Conservation (phyloP, 2,113 vertebrate species). For the Halcyon senegalensis region DNA sequence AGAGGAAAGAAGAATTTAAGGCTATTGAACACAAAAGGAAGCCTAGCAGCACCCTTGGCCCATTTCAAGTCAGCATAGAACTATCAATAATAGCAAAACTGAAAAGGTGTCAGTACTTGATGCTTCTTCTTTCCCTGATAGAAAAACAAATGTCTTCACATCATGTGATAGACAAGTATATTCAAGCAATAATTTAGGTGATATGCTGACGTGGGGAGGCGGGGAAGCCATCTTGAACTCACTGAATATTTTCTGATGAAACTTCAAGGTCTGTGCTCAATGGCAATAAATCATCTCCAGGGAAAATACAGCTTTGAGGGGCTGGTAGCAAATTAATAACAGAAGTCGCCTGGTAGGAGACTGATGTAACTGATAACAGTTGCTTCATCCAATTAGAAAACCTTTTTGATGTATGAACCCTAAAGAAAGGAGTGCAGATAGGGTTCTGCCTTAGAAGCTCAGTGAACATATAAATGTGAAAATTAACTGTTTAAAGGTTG, state of each 20-base stretch:
- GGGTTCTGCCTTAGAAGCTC: not conserved
- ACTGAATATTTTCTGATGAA: not conserved
- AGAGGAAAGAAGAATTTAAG: not conserved
- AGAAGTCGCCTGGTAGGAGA: not conserved
- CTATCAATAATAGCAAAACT: not conserved
- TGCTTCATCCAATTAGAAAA: not conserved
- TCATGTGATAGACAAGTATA: not conserved
- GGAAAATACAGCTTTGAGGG: not conserved
- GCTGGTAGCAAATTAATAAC: not conserved
- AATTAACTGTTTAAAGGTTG: not conserved
- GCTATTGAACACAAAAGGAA: not conserved
- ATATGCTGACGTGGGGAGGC: rapidly evolving
- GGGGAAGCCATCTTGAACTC: not conserved
- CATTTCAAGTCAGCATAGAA: not conserved
- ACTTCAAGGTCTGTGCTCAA: not conserved
- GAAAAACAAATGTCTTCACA: not conserved
- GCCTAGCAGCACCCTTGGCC: not conserved
- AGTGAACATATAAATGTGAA: not conserved
- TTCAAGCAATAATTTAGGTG: not conserved
- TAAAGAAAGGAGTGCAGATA: not conserved
- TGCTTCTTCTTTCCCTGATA: not conserved
- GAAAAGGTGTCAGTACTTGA: not conserved
- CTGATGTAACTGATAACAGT: not conserved
- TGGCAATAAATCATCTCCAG: not conserved
- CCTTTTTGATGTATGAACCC: not conserved